A percentile compares a stretch with the other conserved stretches of the same genome.
Conservation (phyloP, 2,888 invertebrate genomes). For the Rotaria magnacalcarata region DNA sequence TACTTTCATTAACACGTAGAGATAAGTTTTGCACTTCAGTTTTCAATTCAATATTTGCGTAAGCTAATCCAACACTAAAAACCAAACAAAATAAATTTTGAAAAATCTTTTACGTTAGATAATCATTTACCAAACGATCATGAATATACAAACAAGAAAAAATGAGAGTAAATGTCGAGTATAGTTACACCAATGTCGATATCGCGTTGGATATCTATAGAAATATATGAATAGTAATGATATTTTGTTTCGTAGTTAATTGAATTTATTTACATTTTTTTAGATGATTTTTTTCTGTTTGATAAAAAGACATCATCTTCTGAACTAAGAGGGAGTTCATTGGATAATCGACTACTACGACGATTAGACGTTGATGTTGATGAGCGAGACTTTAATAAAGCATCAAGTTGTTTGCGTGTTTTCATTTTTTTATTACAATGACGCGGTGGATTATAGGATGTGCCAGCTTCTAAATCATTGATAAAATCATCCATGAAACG, state of each 20-base stretch:
- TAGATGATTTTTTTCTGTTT: not conserved
- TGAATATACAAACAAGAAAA: constrained; percentile 33
- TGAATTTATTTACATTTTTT: not conserved
- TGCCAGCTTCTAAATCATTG: not conserved
- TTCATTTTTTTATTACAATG: not conserved
- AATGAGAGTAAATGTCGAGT: constrained; percentile 11
- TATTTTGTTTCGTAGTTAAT: not conserved
- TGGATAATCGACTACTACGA: not conserved
- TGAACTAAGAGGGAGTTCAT: not conserved
- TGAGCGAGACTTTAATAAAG: constrained; percentile 5
- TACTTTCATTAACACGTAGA: not conserved
- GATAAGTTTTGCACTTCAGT: constrained; percentile 25
- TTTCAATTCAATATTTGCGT: constrained; percentile 34
- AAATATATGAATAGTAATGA: not conserved
- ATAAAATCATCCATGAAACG: not conserved
- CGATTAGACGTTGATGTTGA: not conserved
- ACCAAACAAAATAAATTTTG: too few relatives aligned
- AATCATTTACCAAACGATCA: constrained; percentile 19
- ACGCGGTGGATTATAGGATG: too few relatives aligned
- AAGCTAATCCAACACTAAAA: constrained; percentile 4
- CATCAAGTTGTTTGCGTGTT: constrained; percentile 30
- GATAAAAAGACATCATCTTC: constrained; percentile 14
- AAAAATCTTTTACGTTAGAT: too few relatives aligned
- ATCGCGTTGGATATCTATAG: not conserved
- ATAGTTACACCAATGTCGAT: constrained; percentile 15